Percentiles rank a stretch among this genome's conserved stretches.
phyloP scores from a whole-genome alignment of 2,113 vertebrate species.

The Lepus timidus region DNA sequence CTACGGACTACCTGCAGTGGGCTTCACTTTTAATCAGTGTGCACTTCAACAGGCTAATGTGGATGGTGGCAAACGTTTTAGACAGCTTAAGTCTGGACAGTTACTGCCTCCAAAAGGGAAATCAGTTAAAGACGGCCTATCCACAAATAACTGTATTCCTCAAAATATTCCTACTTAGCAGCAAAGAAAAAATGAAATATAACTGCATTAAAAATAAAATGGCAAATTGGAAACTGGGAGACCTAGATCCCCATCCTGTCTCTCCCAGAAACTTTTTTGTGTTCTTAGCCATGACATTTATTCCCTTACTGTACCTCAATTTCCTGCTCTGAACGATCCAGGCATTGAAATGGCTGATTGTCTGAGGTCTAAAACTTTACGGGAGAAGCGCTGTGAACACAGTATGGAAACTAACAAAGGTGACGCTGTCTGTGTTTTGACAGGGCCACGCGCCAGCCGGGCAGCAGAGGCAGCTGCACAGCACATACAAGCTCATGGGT shows the following conservation, averaged over 20 bases:
- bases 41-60: not conserved
- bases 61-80: not conserved
- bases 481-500: not conserved
- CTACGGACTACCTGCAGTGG: not conserved
- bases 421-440: not conserved
- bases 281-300: not conserved
- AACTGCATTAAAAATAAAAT: not conserved
- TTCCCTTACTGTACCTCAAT: not conserved
- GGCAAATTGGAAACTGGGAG: not conserved
- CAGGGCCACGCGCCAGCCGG: not conserved
- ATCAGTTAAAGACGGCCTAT: not conserved
- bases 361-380: not conserved
- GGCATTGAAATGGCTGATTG: not conserved
- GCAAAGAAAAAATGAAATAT: slow-evolving; percentile 23
- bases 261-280: not conserved
- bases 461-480: not conserved
- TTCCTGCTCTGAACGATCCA: not conserved
- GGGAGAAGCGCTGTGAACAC: not conserved
- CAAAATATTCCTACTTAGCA: slow-evolving; percentile 11
- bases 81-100: not conserved
- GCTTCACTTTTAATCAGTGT: not conserved
- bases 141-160: slow-evolving; percentile 4
- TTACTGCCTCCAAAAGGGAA: not conserved
- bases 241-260: not conserved
- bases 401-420: not conserved